Conservation (phyloP, 2,888 invertebrate genomes). For the Hipparchia sbordonii region DNA sequence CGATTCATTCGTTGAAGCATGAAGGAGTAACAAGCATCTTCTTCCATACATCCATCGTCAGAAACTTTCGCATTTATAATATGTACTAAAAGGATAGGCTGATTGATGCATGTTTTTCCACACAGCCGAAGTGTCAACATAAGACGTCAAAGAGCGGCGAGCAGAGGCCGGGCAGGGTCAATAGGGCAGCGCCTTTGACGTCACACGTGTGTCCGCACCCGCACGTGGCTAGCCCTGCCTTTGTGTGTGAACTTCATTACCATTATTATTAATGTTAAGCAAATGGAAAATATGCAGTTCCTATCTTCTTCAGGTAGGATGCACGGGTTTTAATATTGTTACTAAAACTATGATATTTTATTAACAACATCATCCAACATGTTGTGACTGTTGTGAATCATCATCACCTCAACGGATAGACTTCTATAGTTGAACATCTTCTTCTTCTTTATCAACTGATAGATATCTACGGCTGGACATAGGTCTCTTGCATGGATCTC, state of each 20-base stretch:
- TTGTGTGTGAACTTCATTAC: slow-evolving; percentile 18
- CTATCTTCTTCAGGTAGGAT: too few species aligned
- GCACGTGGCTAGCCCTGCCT: slow-evolving; percentile 37
- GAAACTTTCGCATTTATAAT: too few species aligned
- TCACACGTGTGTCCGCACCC: slow-evolving; percentile 39
- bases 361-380: too few species aligned
- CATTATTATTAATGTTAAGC: slow-evolving; percentile 5
- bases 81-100: slow-evolving; percentile 26
- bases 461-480: too few species aligned
- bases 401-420: too few species aligned
- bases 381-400: too few species aligned
- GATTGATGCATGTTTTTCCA: slow-evolving; percentile 45
- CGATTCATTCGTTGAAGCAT: too few species aligned
- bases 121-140: slow-evolving; percentile 32
- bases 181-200: slow-evolving; percentile 51
- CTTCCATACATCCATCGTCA: too few species aligned
- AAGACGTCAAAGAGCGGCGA: slow-evolving; percentile 41
- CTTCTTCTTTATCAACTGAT: too few species aligned
- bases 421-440: too few species aligned
- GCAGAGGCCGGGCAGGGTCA: slow-evolving; percentile 38
- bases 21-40: too few species aligned
- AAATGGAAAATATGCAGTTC: neutral
- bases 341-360: neutral
- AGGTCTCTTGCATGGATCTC: too few species aligned
- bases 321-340: neutral